These are phyloP conservation scores for Gadopsis marmoratus DNA, from an alignment of 2,797 vertebrate genomes.

Conservation along the genomic window DNA sequence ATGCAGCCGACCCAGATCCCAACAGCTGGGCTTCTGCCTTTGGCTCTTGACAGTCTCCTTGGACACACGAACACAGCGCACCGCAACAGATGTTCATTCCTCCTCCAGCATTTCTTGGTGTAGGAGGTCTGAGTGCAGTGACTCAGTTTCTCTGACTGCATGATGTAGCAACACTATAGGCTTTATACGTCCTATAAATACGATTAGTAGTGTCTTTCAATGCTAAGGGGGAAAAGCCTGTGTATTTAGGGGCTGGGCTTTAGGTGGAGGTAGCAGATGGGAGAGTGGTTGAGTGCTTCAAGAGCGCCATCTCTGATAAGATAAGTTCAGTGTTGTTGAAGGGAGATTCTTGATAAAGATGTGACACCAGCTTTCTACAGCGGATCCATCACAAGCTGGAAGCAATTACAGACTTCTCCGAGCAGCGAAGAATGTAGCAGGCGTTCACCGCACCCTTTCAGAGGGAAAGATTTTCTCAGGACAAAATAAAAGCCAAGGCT, in stretches of 20 bases:
- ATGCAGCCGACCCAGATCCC: slow-evolving; percentile 52
- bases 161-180: slow-evolving; percentile 21
- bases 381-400: slow-evolving; percentile 76
- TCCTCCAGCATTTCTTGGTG: slow-evolving; percentile 60
- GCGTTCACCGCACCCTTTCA: slow-evolving; percentile 74
- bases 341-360: slow-evolving; percentile 68
- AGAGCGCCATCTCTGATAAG: slow-evolving; percentile 47
- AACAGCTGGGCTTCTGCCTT: slow-evolving; percentile 76
- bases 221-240: not conserved
- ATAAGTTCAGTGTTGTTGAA: slow-evolving; percentile 37
- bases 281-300: slow-evolving; percentile 11
- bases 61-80: slow-evolving; percentile 62
- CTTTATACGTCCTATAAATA: not conserved
- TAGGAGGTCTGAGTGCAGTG: slow-evolving; percentile 36
- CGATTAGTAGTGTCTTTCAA: slow-evolving; percentile 5
- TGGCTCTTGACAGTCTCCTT: slow-evolving; percentile 67
- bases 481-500: slow-evolving; percentile 66
- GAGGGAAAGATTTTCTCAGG: slow-evolving; percentile 62
- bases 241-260: not conserved
- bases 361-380: slow-evolving; percentile 55
- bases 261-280: slow-evolving; percentile 3
- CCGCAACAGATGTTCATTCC: slow-evolving; percentile 76
- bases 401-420: slow-evolving; percentile 81
- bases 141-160: slow-evolving; percentile 37
- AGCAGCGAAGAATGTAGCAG: slow-evolving; percentile 78